A percentile compares a stretch with the other conserved stretches of the same genome.
Conservation (phyloP, 2,113 vertebrate genomes). For the Rissa tridactyla region DNA sequence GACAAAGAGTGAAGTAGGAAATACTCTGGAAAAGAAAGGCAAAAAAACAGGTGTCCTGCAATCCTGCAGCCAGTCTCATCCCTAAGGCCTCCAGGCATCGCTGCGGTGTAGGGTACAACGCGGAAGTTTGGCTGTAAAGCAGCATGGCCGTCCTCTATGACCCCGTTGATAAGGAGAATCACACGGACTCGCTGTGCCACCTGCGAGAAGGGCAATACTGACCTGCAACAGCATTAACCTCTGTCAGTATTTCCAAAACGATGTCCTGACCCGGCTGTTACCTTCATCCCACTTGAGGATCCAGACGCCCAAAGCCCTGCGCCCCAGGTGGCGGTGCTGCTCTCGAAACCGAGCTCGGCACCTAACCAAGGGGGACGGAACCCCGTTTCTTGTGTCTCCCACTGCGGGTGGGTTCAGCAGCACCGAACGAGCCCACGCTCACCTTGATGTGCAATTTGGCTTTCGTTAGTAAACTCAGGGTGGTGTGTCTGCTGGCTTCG, state of each 20-base stretch:
- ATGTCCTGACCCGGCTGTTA: neutral
- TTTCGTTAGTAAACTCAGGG: conserved; percentile 90
- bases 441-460: conserved; percentile 95
- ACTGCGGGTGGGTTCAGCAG: neutral
- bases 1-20: neutral
- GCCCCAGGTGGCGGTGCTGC: accelerated
- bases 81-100: accelerated
- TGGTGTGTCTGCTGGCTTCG: conserved; percentile 88
- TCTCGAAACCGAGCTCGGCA: too few relatives aligned
- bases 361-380: neutral
- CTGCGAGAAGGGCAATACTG: neutral
- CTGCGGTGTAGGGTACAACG: neutral
- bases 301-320: accelerated
- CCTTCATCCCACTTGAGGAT: neutral
- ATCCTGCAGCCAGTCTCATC: neutral
- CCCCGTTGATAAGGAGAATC: neutral
- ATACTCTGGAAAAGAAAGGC: neutral
- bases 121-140: neutral
- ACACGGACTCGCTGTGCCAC: accelerated
- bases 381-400: accelerated
- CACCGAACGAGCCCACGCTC: neutral
- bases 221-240: accelerated
- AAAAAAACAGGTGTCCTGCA: neutral
- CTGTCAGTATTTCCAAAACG: neutral
- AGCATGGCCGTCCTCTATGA: accelerated